A percentile compares a stretch with the other conserved stretches of the same genome.
Evolutionary conservation across 2,888 invertebrate species (phyloP).

Genomic region (Steinernema scapterisci): DNA sequence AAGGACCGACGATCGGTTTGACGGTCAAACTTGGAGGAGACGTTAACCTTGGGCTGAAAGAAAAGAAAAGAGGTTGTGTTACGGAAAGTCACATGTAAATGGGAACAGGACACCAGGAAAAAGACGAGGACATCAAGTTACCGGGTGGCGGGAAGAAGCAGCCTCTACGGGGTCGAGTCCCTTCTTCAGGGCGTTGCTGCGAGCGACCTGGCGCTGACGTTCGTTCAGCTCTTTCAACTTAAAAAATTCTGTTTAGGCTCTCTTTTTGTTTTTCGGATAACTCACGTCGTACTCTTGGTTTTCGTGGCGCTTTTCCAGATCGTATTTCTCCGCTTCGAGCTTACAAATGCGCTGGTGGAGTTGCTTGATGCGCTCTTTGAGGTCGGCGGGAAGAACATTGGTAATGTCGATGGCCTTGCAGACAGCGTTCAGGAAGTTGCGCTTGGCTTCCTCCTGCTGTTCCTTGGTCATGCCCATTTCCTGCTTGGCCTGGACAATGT

Average conservation of each 20-base stretch:
- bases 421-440: conserved; percentile 59
- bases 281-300: conserved; percentile 67
- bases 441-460: conserved; percentile 95
- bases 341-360: conserved; percentile 64
- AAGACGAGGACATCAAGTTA: background rate
- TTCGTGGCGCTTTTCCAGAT: conserved; percentile 67
- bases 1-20: conserved; percentile 84
- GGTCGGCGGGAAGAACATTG: conserved; percentile 63
- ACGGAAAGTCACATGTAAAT: conserved; percentile 21
- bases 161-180: conserved; percentile 66
- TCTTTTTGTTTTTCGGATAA: conserved; percentile 22
- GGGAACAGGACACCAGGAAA: conserved; percentile 2
- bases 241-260: conserved; percentile 31
- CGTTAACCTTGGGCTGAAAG: conserved; percentile 87
- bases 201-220: conserved; percentile 64
- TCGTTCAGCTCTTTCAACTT: conserved; percentile 66
- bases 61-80: background rate
- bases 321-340: conserved; percentile 67
- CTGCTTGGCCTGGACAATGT: conserved; percentile 86
- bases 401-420: conserved; percentile 61
- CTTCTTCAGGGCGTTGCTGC: conserved; percentile 66
- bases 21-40: conserved; percentile 96
- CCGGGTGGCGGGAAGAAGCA: conserved; percentile 49
- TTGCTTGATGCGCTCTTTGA: conserved; percentile 64
- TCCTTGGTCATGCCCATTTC: conserved; percentile 99